Percentiles rank a stretch among this genome's conserved stretches.
Evolutionary conservation across 2,888 invertebrate genomes (phyloP).

Genomic region (Sarcophaga rosellei): DNA sequence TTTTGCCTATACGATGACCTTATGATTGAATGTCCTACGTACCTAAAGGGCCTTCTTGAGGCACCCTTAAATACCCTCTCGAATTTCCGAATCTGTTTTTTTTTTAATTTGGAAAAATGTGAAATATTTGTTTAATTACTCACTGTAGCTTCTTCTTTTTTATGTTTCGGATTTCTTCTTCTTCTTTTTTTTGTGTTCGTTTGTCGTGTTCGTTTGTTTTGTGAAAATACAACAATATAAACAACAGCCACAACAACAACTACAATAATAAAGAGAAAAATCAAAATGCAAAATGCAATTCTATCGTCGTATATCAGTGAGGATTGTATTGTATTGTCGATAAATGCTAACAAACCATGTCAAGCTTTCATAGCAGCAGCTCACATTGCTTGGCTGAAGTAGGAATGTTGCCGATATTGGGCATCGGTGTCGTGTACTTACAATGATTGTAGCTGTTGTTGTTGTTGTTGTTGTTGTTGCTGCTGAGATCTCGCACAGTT

Average conservation of each 20-base stretch:
- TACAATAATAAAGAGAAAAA: background rate
- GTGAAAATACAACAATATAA: conserved; percentile 54
- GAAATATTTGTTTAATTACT: conserved; percentile 69
- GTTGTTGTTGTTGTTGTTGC: conserved; percentile 39
- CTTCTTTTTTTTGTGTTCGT: conserved; percentile 41
- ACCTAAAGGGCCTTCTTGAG: too few relatives aligned
- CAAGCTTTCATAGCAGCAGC: conserved; percentile 38
- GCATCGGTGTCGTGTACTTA: conserved; percentile 51
- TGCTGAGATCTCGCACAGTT: conserved; percentile 58
- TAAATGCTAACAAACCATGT: conserved; percentile 61
- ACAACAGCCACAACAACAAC: conserved; percentile 43
- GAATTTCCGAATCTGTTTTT: background rate
- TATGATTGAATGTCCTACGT: too few relatives aligned
- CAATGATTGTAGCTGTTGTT: conserved; percentile 18
- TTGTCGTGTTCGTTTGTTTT: conserved; percentile 11
- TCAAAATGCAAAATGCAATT: conserved; percentile 48
- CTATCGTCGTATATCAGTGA: conserved; percentile 49
- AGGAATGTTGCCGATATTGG: conserved; percentile 44
- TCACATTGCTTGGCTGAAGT: conserved; percentile 33
- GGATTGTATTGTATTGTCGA: conserved; percentile 45
- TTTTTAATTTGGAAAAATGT: conserved; percentile 7
- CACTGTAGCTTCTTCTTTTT: conserved; percentile 66
- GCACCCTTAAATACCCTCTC: background rate
- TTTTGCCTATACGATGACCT: too few relatives aligned
- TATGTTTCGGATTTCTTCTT: conserved; percentile 23